These are phyloP conservation scores for Platycheirus albimanus DNA, from an alignment of 2,888 invertebrate species.

Conservation along the genomic window DNA sequence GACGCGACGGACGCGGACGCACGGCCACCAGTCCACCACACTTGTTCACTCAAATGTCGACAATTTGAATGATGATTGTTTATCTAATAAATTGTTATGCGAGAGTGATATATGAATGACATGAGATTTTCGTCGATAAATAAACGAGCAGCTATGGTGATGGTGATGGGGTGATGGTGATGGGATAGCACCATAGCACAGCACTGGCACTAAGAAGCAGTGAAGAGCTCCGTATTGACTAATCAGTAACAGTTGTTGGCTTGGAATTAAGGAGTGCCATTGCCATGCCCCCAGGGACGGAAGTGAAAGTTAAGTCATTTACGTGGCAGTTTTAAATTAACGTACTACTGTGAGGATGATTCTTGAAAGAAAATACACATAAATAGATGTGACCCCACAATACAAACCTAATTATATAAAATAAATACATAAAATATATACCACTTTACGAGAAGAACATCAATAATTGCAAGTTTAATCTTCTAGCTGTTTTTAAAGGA, in stretches of 20 bases:
- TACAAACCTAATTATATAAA: too few species aligned
- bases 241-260: slow-evolving; percentile 21
- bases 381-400: too few species aligned
- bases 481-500: too few species aligned
- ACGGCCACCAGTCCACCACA: slow-evolving; percentile 45
- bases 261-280: slow-evolving; percentile 47
- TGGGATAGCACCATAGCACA: background rate
- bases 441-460: too few species aligned
- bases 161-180: slow-evolving; percentile 11
- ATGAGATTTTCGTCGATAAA: slow-evolving; percentile 76
- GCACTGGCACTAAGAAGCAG: too few species aligned
- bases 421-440: too few species aligned
- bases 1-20: background rate
- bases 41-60: slow-evolving; percentile 73
- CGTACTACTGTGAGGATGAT: too few species aligned
- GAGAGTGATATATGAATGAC: slow-evolving; percentile 77
- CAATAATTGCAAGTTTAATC: too few species aligned
- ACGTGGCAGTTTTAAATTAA: slow-evolving; percentile 16
- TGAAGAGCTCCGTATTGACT: slow-evolving; percentile 62
- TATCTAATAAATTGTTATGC: slow-evolving; percentile 77
- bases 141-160: slow-evolving; percentile 62
- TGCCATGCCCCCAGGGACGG: slow-evolving; percentile 28
- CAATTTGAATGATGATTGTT: slow-evolving; percentile 75
- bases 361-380: too few species aligned
- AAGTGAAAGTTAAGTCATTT: slow-evolving; percentile 21